Evolutionary conservation across 2,113 vertebrate genomes (phyloP).

Genomic region (Symphodus melops): DNA sequence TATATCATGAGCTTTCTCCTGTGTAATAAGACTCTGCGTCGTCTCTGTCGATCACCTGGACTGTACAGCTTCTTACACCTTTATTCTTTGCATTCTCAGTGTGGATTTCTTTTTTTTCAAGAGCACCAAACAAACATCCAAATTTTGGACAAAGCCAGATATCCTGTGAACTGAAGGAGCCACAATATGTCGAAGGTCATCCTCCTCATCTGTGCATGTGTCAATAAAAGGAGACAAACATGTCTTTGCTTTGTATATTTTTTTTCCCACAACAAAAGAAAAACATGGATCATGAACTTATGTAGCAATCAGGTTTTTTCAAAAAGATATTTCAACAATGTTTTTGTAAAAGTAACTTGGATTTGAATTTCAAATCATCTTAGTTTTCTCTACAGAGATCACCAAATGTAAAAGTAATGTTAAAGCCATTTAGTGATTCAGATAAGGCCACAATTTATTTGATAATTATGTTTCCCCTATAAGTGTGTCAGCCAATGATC

Average conservation of each 20-base stretch:
- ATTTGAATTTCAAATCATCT: no score
- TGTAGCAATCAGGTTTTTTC: no score
- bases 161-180: background rate
- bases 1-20: background rate
- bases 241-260: slow-evolving; percentile 1
- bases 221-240: slow-evolving; percentile 95
- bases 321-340: no score
- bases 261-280: no score
- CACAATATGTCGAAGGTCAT: slow-evolving; percentile 63
- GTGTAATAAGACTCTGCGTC: slow-evolving; percentile 2
- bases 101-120: slow-evolving; percentile 32
- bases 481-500: no score
- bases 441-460: no score
- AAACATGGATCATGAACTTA: no score
- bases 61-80: slow-evolving; percentile 8
- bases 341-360: no score
- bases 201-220: slow-evolving; percentile 91
- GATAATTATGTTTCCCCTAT: no score
- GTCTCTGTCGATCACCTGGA: slow-evolving; percentile 26
- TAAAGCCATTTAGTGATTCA: no score
- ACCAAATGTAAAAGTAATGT: no score
- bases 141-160: slow-evolving; percentile 20
- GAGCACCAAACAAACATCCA: slow-evolving; percentile 9
- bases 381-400: no score
- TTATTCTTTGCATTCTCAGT: slow-evolving; percentile 17